Percentiles rank a stretch among this genome's conserved stretches.
Conservation (phyloP, 2,113 vertebrate genomes). For the Rhinolophus ferrumequinum region DNA sequence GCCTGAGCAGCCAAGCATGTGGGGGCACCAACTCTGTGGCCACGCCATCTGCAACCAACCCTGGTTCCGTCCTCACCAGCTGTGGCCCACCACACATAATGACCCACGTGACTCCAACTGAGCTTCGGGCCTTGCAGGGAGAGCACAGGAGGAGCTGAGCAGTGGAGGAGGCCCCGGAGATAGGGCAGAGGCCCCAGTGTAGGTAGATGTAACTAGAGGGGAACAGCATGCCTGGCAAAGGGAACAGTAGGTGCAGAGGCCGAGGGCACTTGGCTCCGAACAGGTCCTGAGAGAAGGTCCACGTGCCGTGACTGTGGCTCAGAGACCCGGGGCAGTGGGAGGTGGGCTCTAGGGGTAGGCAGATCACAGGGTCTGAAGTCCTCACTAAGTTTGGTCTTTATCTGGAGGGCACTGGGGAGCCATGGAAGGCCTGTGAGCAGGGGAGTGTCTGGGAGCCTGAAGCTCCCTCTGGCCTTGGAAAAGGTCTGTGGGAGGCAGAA, state of each 20-base stretch:
- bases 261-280: not conserved
- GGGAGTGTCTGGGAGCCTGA: not conserved
- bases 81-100: not conserved
- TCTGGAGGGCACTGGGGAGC: not conserved
- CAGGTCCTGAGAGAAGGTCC: not conserved
- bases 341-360: not conserved
- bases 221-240: not conserved
- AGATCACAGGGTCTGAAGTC: not conserved
- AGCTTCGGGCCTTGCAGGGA: not conserved
- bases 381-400: not conserved
- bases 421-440: not conserved
- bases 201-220: not conserved
- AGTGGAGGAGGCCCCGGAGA: not conserved
- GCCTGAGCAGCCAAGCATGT: not conserved
- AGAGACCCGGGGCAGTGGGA: not conserved
- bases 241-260: not conserved
- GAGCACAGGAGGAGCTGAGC: not conserved
- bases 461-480: not conserved
- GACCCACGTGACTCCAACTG: fast-evolving
- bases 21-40: not conserved
- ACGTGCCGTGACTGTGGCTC: not conserved
- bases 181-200: not conserved
- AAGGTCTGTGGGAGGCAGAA: not conserved
- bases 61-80: not conserved
- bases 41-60: fast-evolving